Evolutionary conservation across 2,797 vertebrate genomes (phyloP).

Genomic region (Pseudochirops corinnae): DNA sequence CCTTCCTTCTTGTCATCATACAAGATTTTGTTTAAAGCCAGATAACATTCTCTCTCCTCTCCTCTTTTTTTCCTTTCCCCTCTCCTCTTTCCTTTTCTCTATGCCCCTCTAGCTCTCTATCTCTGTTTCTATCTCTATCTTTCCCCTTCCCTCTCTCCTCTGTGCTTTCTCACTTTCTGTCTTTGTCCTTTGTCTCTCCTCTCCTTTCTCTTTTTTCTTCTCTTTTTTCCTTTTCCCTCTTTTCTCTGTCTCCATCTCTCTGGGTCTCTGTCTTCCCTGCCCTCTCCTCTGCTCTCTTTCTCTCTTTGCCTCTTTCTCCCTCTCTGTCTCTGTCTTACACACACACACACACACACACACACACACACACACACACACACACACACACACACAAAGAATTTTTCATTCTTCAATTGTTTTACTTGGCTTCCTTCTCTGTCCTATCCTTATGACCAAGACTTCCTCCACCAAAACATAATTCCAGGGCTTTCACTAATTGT

Average conservation of each 20-base stretch:
- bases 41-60: constrained; percentile 10
- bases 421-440: neutral
- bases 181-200: too few species aligned
- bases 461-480: neutral
- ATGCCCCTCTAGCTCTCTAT: too few species aligned
- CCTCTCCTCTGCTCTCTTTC: neutral
- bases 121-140: too few species aligned
- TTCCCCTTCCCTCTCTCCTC: too few species aligned
- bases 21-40: too few species aligned
- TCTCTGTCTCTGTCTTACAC: too few species aligned
- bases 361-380: neutral
- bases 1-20: neutral
- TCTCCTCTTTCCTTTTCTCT: too few species aligned
- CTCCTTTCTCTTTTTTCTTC: too few species aligned
- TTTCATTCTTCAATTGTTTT: neutral
- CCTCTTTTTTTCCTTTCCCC: neutral
- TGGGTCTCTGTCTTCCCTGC: too few species aligned
- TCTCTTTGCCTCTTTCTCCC: neutral
- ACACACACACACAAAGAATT: neutral
- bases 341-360: neutral
- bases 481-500: neutral
- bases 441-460: neutral
- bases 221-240: too few species aligned
- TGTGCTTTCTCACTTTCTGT: too few species aligned
- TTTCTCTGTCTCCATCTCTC: too few species aligned